Base-by-base conservation (phyloP, 2,888 invertebrate genomes). In the Theodoxus fluviatilis region DNA sequence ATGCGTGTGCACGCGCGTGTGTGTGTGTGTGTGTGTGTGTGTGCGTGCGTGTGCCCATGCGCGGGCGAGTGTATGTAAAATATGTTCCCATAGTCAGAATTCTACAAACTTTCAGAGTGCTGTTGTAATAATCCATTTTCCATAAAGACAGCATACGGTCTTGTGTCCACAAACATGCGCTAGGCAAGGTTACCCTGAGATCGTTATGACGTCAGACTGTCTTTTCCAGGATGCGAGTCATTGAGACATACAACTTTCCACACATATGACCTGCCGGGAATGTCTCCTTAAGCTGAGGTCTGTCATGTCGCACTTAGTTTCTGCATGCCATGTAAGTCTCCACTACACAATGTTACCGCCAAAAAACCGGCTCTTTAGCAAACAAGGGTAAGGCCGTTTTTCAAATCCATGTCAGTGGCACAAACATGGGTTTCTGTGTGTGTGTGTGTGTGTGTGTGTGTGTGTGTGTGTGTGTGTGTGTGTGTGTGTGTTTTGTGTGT, bases 1-100 rank as follows among this genome's bases (percentile, higher is more conserved):
- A 31, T 55, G 55, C 31, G 55, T 55, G 55, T 55, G 55, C 31
- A 31, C 31, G 55, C 31, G 55, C 31, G 31, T 55, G 55, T 55
- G 55, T 55, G 55, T 55, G 55, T 55, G 55, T 25, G 22, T 22
- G 25, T 55, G 28, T 25, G 55, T 55, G 31, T 28, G 31, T 31
- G 28, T 55, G 55, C 55, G 6, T 55, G 31, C 25, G 55, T 31
- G 9, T 55, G 28, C 55, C 2, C 55, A 25, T 55, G 28, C 28
- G 55, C 28, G 9, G 55, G 31, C 28, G 3, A n/a, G n/a, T n/a
- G n/a, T n/a, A n/a, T n/a, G n/a, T n/a, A n/a, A n/a, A n/a, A n/a
- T n/a, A n/a, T n/a, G n/a, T n/a, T n/a, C n/a, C n/a, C n/a, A n/a
- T n/a, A n/a, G n/a, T n/a, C n/a, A n/a, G n/a, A n/a, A n/a, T n/a